Conservation (phyloP, 2,113 vertebrate genomes). For the Mobula hypostoma region DNA sequence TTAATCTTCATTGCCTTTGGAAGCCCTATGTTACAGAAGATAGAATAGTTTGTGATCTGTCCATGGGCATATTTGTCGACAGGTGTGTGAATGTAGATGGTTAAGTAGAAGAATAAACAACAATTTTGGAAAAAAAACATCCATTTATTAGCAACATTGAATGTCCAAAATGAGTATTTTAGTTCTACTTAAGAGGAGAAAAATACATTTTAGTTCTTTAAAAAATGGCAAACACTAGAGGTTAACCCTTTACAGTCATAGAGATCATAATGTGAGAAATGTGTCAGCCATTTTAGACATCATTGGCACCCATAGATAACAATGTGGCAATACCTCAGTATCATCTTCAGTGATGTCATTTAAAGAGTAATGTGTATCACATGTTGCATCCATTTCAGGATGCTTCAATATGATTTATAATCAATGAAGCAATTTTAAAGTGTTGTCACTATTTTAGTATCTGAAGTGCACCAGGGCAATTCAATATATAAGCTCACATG, state of each 20-base stretch:
- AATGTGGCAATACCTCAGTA: neutral
- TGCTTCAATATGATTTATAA: too few species aligned
- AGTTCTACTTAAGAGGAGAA: neutral
- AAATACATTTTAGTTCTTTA: neutral
- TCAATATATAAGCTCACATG: neutral
- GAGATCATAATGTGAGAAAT: neutral
- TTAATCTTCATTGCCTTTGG: neutral
- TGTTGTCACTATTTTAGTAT: neutral
- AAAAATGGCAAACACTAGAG: neutral
- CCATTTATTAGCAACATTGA: neutral
- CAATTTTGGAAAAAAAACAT: neutral
- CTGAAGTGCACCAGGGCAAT: neutral
- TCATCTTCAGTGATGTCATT: neutral
- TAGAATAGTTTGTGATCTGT: neutral
- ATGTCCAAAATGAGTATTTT: neutral
- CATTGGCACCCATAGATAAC: neutral
- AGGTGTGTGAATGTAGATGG: constrained; percentile 20
- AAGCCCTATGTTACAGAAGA: neutral
- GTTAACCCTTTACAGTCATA: neutral
- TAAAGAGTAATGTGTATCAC: too few species aligned
- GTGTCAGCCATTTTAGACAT: neutral
- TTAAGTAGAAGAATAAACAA: neutral
- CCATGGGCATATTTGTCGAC: constrained; percentile 2
- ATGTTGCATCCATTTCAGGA: too few species aligned
- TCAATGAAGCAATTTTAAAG: too few species aligned